Evolutionary conservation across 1,140 invertebrate genomes (phyloP).

Genomic region (Bemisia tabaci): DNA sequence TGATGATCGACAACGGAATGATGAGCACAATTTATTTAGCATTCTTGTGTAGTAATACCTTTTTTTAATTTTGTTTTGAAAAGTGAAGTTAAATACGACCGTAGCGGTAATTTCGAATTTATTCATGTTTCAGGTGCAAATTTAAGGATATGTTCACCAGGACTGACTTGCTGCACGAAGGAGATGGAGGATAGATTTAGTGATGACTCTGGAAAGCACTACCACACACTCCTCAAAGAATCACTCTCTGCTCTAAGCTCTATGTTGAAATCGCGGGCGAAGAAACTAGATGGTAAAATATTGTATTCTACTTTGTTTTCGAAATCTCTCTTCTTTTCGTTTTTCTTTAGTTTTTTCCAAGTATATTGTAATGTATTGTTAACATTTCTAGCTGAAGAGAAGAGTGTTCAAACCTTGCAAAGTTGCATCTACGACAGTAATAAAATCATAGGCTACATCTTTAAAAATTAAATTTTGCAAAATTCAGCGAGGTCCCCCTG

Average conservation of each 20-base stretch:
- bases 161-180: constrained; percentile 31
- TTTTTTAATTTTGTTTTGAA: neutral
- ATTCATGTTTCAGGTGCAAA: neutral
- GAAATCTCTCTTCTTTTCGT: neutral
- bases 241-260: constrained; percentile 25
- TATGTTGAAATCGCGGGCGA: constrained; percentile 27
- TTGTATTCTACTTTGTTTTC: neutral
- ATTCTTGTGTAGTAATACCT: neutral
- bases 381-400: too few species aligned
- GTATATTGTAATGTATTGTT: constrained; percentile 3
- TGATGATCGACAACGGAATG: neutral
- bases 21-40: neutral
- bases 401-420: neutral
- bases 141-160: neutral
- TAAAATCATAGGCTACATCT: neutral
- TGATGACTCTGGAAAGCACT: constrained; percentile 29
- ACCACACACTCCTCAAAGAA: constrained; percentile 27
- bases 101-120: neutral
- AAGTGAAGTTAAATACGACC: neutral
- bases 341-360: neutral
- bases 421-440: neutral
- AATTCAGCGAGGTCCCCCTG: too few species aligned
- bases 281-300: constrained; percentile 33
- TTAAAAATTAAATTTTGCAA: neutral
- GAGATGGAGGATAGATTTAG: constrained; percentile 32